These are phyloP conservation scores for Corythornis leucogaster DNA, from an alignment of 2,797 vertebrate genomes.

Conservation along the genomic window DNA sequence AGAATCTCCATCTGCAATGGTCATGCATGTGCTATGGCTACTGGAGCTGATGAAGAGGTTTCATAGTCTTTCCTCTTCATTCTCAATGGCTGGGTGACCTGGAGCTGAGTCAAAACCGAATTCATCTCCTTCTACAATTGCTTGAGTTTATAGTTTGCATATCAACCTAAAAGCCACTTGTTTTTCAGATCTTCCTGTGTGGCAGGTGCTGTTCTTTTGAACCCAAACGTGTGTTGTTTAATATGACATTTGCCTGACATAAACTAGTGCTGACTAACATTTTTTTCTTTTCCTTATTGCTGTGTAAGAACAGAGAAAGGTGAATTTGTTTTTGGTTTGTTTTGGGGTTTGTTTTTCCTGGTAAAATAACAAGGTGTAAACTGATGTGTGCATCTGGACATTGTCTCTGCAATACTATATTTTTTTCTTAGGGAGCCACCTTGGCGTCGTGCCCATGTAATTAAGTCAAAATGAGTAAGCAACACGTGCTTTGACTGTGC, in stretches of 20 bases:
- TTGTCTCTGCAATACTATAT: background rate
- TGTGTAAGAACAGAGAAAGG: background rate
- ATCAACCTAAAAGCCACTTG: background rate
- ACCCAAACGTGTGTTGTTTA: background rate
- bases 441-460: slow-evolving; percentile 41
- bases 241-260: background rate
- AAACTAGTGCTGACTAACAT: background rate
- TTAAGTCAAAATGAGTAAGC: slow-evolving; percentile 57
- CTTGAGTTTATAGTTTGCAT: background rate
- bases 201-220: background rate
- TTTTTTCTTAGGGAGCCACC: background rate
- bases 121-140: background rate
- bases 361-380: background rate
- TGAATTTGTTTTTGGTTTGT: background rate
- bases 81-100: background rate
- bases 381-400: background rate
- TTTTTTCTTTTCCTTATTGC: background rate
- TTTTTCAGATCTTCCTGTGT: background rate
- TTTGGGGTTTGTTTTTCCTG: background rate
- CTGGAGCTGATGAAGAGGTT: background rate
- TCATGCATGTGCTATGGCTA: background rate
- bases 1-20: background rate
- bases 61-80: background rate
- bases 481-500: slow-evolving; percentile 33
- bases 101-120: background rate